Base-by-base conservation (phyloP, 2,797 vertebrate genomes). In the Cuculus canorus region DNA sequence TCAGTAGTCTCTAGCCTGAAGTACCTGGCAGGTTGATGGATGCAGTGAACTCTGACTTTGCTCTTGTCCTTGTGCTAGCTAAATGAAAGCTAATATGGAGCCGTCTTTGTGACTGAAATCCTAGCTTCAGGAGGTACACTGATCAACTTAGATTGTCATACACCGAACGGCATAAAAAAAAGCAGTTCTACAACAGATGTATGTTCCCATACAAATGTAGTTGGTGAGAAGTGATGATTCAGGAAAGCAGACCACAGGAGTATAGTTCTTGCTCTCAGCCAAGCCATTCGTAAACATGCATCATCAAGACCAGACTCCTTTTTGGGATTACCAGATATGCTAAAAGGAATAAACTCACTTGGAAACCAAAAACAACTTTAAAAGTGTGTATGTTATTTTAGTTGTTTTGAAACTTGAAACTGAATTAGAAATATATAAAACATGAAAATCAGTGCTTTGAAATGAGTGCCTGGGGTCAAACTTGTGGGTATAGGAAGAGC, bases 351-450 rank as follows among this genome's bases (percentile, higher is more conserved):
- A 73, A 78, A 52, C 81, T 65, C 0, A 25, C 71, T 72, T 56
- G 30, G 39, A 89, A 72, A 22, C 19, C 2, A 37, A 77, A 45
- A 88, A 1, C 15, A 25, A 1, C 4, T 3, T 63, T 37, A 19
- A 66, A 93, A 83, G 37, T 19, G 4, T 11, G 4, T 59, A 11
- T 65, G 35, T 68, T 88, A 70, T 66, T 88, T 57, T 60, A 35
- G 18, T 82, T 92, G 57, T 86, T 90, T 88, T 86, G 65, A 83
- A 92, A 81, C 35, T 32, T 68, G 35, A 87, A 91, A 88, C 23
- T 66, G 68, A 84, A 59, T 85, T 82, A 72, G 48, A 88, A 93
- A 85, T 91, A 69, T 17, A 25, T 76, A 45, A 71, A 93, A 30
- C 25, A 61, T 85, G 28, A 86, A 88, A 70, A 86, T 76, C 41